Base-by-base conservation (phyloP, 2,113 vertebrate genomes). In the Catharus fuscescens region DNA sequence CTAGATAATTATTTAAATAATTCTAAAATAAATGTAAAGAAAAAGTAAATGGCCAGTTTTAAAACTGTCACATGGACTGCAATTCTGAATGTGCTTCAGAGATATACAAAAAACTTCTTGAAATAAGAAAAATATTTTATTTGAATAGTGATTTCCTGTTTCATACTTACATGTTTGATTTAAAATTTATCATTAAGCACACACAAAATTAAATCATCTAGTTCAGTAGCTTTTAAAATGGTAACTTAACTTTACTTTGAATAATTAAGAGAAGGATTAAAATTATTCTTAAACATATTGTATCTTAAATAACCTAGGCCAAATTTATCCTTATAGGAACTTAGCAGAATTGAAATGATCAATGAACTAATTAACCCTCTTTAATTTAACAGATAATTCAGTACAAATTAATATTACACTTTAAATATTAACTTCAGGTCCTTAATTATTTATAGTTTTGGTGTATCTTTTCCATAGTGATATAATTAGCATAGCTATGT, bases 401-500 rank as follows among this genome's bases (percentile, higher is more conserved):
- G 65, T 76, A 89, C 24, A 59, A 87, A 81, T 87, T 71, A 72
- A 42, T 76, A 69, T 60, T 67, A 60, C 32, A 72, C 48, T 91
- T 89, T 56, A 86, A 65, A 80, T 86, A 73, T 64, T 84, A 78
- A 88, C 53, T 91, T 85, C 48, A 57, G 20, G 20, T 80, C 45
- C 76, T 85, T 80, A 80, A 67, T 77, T 12, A 66, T 96, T 87
- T 92, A 61, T 20, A 64, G 42, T 59, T 88, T 94, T 89, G 59
- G 42, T 77, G 36, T 86, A 24, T 77, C 53, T 90, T 82, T 91
- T 79, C 69, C 72, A 56, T 40, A 82, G 14, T 56, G 47, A 78
- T 81, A 59, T 34, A 86, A 65, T 66, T 78, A 92, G 40, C 28
- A 53, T 17, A 77, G 53, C 17, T 72, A 19, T 48, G 12, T 45